Evolutionary conservation across 2,888 invertebrate species (phyloP).

Genomic region (Diadegma fenestrale): DNA sequence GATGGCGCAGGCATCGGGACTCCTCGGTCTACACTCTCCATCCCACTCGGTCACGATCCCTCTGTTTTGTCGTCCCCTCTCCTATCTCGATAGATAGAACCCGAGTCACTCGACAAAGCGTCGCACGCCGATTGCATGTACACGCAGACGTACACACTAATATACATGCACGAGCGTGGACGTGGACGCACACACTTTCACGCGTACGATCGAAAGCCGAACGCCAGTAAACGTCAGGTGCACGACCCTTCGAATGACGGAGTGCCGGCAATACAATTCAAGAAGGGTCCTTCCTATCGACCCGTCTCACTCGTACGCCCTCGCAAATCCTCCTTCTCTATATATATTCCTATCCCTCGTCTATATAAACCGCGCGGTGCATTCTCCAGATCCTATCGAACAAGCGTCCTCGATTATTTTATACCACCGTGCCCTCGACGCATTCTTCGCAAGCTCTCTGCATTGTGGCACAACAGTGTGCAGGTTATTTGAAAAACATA

Average conservation of each 20-base stretch:
- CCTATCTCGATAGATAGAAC: constrained; percentile 70
- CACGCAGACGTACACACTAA: constrained; percentile 21
- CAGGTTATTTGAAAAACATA: constrained; percentile 3
- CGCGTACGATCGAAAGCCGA: constrained; percentile 68
- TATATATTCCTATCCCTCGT: constrained; percentile 44
- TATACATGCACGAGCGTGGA: constrained; percentile 10
- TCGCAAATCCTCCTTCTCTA: constrained; percentile 49
- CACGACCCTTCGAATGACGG: constrained; percentile 78
- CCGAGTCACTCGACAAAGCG: constrained; percentile 70
- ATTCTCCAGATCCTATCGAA: constrained; percentile 74
- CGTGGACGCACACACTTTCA: background rate
- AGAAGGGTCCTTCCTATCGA: constrained; percentile 63
- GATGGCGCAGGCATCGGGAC: constrained; percentile 55
- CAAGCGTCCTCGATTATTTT: constrained; percentile 79
- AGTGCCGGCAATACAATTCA: constrained; percentile 78
- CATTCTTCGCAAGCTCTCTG: constrained; percentile 17
- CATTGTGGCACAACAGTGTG: constrained; percentile 16
- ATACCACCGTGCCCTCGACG: constrained; percentile 60
- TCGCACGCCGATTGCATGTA: constrained; percentile 49
- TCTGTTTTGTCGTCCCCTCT: constrained; percentile 59
- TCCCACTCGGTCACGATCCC: constrained; percentile 51
- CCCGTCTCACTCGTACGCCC: constrained; percentile 16
- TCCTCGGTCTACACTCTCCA: constrained; percentile 51
- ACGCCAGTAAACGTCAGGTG: constrained; percentile 81
- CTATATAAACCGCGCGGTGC: constrained; percentile 10